Evolutionary conservation across 2,888 invertebrate species (phyloP).

Genomic region (Melanargia galathea): DNA sequence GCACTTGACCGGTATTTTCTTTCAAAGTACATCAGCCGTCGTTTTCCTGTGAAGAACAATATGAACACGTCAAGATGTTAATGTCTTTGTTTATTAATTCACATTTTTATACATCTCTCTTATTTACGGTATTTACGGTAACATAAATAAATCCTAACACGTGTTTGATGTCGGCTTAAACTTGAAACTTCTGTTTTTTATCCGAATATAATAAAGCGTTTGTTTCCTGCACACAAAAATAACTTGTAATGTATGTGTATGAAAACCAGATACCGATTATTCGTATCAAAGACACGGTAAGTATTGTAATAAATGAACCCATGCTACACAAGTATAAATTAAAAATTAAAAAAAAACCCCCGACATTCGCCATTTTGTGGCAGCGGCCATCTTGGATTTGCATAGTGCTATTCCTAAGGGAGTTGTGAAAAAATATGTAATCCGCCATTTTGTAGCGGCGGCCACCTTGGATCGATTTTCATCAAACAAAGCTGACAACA

Average conservation of each 20-base stretch:
- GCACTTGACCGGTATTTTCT: too few relatives aligned
- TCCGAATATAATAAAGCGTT: slow-evolving; percentile 15
- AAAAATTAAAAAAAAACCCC: too few relatives aligned
- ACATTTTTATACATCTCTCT: neutral
- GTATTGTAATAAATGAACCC: neutral
- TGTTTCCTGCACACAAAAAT: slow-evolving; percentile 9
- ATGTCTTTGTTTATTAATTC: slow-evolving; percentile 12
- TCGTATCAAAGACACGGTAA: neutral
- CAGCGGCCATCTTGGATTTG: too few relatives aligned
- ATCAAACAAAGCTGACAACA: too few relatives aligned
- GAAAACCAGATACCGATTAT: slow-evolving; percentile 1
- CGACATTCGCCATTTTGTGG: too few relatives aligned
- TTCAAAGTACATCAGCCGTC: neutral
- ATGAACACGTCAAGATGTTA: neutral
- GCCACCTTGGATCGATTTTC: too few relatives aligned
- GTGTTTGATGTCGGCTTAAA: slow-evolving; percentile 14
- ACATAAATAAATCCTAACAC: neutral
- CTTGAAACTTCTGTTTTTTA: slow-evolving; percentile 17
- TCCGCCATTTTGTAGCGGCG: too few relatives aligned
- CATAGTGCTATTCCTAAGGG: too few relatives aligned
- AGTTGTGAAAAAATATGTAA: too few relatives aligned
- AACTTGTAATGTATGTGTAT: neutral
- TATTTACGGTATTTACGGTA: neutral
- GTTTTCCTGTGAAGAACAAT: neutral
- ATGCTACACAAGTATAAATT: too few relatives aligned